These are phyloP conservation scores for Drosophila lacteicornis DNA, from an alignment of 1,140 invertebrate genomes.

Conservation along the genomic window DNA sequence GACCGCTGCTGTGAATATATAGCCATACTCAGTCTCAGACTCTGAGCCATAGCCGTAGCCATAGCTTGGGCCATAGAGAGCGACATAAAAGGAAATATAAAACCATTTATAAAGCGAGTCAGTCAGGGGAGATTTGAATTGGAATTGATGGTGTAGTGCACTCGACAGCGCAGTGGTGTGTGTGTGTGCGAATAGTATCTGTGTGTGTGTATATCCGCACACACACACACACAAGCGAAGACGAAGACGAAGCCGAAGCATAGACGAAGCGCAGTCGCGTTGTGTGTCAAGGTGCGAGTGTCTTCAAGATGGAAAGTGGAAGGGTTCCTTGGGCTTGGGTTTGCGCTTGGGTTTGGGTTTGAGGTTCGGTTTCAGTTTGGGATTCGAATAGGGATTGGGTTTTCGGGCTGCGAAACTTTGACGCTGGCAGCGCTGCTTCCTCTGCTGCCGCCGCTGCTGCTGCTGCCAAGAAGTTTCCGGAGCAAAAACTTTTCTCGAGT, in stretches of 20 bases:
- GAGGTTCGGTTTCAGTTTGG: constrained; percentile 20
- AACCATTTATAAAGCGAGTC: constrained; percentile 84
- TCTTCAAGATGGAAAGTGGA: constrained; percentile 72
- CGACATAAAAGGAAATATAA: constrained; percentile 84
- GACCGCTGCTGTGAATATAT: constrained; percentile 28
- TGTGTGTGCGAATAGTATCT: constrained; percentile 23
- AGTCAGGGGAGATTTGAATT: constrained; percentile 83
- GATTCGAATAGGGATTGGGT: constrained; percentile 23
- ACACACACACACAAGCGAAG: constrained; percentile 3
- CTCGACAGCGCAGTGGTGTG: constrained; percentile 51
- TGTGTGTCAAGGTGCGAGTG: constrained; percentile 76
- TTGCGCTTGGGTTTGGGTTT: constrained; percentile 16
- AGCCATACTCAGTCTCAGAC: constrained; percentile 30
- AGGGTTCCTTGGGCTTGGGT: constrained; percentile 51
- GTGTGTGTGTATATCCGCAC: constrained; percentile 6
- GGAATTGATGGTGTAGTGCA: constrained; percentile 81
- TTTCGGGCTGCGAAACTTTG: constrained; percentile 61
- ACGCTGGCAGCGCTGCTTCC: constrained; percentile 37
- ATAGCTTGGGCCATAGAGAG: constrained; percentile 54
- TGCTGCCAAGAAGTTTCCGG: constrained; percentile 72
- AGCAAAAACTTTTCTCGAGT: constrained; percentile 59
- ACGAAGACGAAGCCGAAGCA: constrained; percentile 50
- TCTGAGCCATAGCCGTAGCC: constrained; percentile 34
- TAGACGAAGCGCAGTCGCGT: constrained; percentile 70
- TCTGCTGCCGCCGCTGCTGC: constrained; percentile 1